Conservation (phyloP, 2,888 invertebrate genomes). For the Sesia bembeciformis region DNA sequence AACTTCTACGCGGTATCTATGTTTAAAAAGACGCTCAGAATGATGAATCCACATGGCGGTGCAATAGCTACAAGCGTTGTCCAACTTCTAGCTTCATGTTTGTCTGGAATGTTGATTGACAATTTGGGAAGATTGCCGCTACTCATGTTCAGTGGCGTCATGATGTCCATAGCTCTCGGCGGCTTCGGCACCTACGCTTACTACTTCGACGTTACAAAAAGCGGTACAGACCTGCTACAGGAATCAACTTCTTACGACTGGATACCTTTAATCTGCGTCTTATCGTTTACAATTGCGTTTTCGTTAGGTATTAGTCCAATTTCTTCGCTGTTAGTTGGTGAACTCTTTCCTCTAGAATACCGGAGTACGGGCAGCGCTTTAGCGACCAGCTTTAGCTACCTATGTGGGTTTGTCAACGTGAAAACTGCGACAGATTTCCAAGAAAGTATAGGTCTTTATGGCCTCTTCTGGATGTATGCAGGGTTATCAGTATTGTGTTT, state of each 20-base stretch:
- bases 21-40: constrained; percentile 87
- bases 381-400: constrained; percentile 87
- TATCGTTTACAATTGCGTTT: constrained; percentile 88
- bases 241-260: constrained; percentile 79
- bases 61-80: constrained; percentile 89
- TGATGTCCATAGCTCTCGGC: constrained; percentile 89
- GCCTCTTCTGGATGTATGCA: constrained; percentile 91
- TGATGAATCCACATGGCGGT: constrained; percentile 86
- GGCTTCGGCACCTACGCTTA: constrained; percentile 90
- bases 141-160: constrained; percentile 85
- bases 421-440: constrained; percentile 89
- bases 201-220: constrained; percentile 77
- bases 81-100: constrained; percentile 85
- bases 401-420: constrained; percentile 89
- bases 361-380: constrained; percentile 80
- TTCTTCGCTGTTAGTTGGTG: constrained; percentile 81
- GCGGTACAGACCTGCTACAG: constrained; percentile 35
- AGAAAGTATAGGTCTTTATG: constrained; percentile 81
- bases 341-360: constrained; percentile 81
- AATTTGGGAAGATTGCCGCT: constrained; percentile 88
- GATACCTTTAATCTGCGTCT: constrained; percentile 88
- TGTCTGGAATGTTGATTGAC: constrained; percentile 89
- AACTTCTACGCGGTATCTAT: constrained; percentile 90
- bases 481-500: constrained; percentile 85
- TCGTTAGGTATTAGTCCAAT: constrained; percentile 86